Base-by-base conservation (phyloP, 2,888 invertebrate species). In the Acanthacorydalis orientalis region DNA sequence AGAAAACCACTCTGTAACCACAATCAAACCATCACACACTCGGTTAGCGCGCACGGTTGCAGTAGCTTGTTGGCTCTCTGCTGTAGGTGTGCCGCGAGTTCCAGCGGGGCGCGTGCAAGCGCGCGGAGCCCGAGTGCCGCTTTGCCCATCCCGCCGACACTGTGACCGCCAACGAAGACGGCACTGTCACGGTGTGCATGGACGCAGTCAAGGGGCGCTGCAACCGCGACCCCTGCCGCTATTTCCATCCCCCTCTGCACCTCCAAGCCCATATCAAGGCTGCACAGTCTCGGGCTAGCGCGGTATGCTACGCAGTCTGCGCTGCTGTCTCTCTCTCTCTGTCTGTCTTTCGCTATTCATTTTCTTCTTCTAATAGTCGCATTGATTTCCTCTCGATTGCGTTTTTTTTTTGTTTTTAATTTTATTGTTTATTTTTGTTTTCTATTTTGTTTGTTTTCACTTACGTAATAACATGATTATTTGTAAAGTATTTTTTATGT, bases 221-320 rank as follows among this genome's bases (percentile, higher is more conserved):
- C 84, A 83, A 87, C 80, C 90, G 93, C 81, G 91, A 92, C 80
- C 89, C 90, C 80, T 95, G 95, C 88, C 90, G 92, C 83, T 93
- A 93, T 89, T 93, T 92, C 85, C 93, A 95, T 83, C 93, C 93
- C 79, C 93, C 93, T 80, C 85, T 91, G 83, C 93, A 95, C 88
- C 91, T 95, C 78, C 89, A 89, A 86, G 88, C 88, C 83, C 89
- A 89, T 86, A 88, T 91, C 84, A 90, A 90, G 88, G 78, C 84
- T 79, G 89, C 90, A 81, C 91, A 91, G 83, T 84, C 86, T 81
- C 84, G 86, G 84, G 74, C 74, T 72, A 80, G 80, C 80, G 81
- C 82, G 82, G 83, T 83, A 83, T 80, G 83, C 78, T 78, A 76
- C 74, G 74, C 67, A 63, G 71, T 74, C 73, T 75, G 65, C 64